Base-by-base conservation (phyloP, 2,888 invertebrate genomes). In the Drosophila recens region DNA sequence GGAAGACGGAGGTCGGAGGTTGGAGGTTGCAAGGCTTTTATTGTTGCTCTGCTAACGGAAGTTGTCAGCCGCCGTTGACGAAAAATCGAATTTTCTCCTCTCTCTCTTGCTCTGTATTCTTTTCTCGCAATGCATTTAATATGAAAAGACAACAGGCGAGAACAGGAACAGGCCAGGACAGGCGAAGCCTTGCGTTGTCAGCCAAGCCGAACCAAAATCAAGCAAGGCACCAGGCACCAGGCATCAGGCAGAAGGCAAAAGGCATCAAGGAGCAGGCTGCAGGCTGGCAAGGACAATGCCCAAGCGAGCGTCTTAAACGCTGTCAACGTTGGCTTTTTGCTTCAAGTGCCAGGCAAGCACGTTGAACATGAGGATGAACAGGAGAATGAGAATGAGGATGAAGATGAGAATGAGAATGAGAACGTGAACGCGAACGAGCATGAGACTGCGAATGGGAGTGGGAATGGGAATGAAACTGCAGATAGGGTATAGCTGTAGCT, bases 271-370 rank as follows among this genome's bases (percentile, higher is more conserved):
- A 34, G 46, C 52, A 42, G 54, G n/a, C 20, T 8, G 66, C 59
- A 46, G 54, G 53, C 69, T 63, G 79, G 80, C 90, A 87, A 87
- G 90, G 90, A 85, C 90, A 87, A 88, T 86, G 83, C 80, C 76
- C 76, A 89, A 89, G 75, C 82, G 73, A 79, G 66, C 74, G 88
- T 75, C 88, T 88, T 88, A 85, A 89, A 90, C 86, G 88, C 84
- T 85, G 88, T 85, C 84, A 89, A 86, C 90, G 90, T 88, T 85
- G 88, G 79, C 90, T 85, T 88, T 87, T 85, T 89, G 74, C 83
- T 79, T 89, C 82, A 87, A 87, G 83, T 89, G 86, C 66, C 88
- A 64, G 51, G 48, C 59, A 45, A 67, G 66, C 56, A 72, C 63
- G 62, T 64, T 57, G 59, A 73, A 43, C 36, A 56, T 67, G 58